A percentile compares a stretch with the other conserved stretches of the same genome.
Conservation (phyloP, 2,797 vertebrate species). For the Oreochromis mossambicus region DNA sequence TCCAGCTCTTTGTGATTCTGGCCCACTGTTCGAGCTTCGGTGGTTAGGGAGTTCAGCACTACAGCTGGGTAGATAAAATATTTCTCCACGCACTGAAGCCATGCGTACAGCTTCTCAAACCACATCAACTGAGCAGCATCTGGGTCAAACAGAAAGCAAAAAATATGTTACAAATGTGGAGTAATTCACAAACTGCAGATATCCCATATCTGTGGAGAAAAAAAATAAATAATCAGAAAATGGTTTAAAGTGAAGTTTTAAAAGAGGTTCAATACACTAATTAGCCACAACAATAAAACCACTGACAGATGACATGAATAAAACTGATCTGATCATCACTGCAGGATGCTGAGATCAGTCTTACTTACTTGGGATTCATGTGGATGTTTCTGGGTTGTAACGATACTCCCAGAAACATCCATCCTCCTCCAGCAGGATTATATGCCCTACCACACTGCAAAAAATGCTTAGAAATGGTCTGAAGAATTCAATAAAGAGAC, state of each 20-base stretch:
- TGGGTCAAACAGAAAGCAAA: constrained; percentile 35
- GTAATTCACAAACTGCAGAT: not conserved
- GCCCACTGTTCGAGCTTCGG: constrained; percentile 82
- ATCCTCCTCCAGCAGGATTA: not conserved
- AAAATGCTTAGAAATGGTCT: not conserved
- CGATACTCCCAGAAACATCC: not conserved
- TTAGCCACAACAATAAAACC: not conserved
- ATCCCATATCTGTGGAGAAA: not conserved
- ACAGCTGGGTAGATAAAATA: constrained; percentile 90
- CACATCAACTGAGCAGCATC: constrained; percentile 92
- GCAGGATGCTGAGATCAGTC: not conserved
- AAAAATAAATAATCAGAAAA: not conserved
- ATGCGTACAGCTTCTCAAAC: constrained; percentile 90
- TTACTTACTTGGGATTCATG: not conserved
- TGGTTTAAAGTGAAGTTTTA: not conserved
- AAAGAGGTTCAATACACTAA: not conserved
- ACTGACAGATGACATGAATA: not conserved
- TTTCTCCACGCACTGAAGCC: constrained; percentile 90
- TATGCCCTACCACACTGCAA: not conserved
- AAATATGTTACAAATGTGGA: not conserved
- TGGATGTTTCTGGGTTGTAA: not conserved
- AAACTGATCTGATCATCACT: not conserved
- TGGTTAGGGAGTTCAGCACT: constrained; percentile 87
- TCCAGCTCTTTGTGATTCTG: constrained; percentile 84
- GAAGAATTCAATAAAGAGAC: not conserved